phyloP scores from a whole-genome alignment of 2,888 invertebrate species.

The Callinectes sapidus region DNA sequence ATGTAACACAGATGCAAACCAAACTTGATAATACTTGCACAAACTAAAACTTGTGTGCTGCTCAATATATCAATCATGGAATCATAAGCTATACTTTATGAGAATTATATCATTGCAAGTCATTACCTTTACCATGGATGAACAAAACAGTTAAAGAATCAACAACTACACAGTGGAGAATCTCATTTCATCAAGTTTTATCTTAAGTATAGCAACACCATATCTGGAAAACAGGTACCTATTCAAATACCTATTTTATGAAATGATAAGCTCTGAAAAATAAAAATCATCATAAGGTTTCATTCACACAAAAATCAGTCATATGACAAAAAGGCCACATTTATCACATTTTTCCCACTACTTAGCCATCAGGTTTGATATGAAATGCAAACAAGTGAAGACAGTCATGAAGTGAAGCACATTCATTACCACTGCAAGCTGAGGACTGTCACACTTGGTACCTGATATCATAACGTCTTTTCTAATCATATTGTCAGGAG shows the following conservation, averaged over 20 bases:
- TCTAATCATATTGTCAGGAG: not conserved
- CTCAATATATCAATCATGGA: too few relatives aligned
- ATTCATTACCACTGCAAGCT: not conserved
- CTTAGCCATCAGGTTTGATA: not conserved
- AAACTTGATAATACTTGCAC: too few relatives aligned
- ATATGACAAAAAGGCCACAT: not conserved
- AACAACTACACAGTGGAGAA: not conserved
- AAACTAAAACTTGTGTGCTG: too few relatives aligned
- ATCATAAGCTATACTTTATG: not conserved
- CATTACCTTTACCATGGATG: not conserved
- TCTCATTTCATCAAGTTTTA: not conserved
- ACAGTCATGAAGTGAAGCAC: not conserved
- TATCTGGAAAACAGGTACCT: constrained; percentile 7
- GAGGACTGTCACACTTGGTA: not conserved
- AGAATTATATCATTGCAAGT: not conserved
- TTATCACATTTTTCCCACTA: not conserved
- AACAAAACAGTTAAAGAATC: not conserved
- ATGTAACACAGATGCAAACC: too few relatives aligned
- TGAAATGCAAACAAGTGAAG: not conserved
- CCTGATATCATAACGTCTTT: not conserved
- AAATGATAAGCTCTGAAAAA: not conserved
- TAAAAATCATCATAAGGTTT: not conserved
- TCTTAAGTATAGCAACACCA: not conserved
- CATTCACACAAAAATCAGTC: not conserved
- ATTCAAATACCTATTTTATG: not conserved